Conservation (phyloP, 2,113 vertebrate genomes). For the Chaenocephalus aceratus region DNA sequence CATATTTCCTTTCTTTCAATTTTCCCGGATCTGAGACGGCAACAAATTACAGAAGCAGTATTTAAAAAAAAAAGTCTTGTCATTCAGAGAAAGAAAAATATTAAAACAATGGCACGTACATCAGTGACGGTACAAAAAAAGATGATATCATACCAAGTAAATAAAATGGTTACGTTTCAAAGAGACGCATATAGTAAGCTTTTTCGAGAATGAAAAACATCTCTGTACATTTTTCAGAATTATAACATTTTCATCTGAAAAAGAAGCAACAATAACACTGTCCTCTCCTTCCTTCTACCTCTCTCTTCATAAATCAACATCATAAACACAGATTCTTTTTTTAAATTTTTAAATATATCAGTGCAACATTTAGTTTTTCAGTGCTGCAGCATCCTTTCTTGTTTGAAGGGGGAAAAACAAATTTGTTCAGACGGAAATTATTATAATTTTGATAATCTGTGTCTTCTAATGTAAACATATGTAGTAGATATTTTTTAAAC, state of each 20-base stretch:
- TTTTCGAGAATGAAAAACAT: conserved; percentile 77
- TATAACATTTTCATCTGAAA: conserved; percentile 67
- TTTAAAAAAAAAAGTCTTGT: conserved; percentile 70
- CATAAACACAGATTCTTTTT: conserved; percentile 67
- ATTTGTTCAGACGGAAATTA: not conserved
- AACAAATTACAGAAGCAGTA: conserved; percentile 77
- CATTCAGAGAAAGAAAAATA: conserved; percentile 65
- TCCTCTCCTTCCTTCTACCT: conserved; percentile 31
- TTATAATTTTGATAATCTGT: not conserved
- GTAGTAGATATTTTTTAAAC: not conserved
- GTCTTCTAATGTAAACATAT: not conserved
- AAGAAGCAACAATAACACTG: conserved; percentile 70
- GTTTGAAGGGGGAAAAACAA: conserved; percentile 58
- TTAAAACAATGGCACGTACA: conserved; percentile 65
- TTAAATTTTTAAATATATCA: conserved; percentile 80
- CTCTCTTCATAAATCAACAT: conserved; percentile 73
- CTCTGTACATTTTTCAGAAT: conserved; percentile 74
- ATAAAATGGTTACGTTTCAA: conserved; percentile 70
- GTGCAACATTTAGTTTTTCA: conserved; percentile 86
- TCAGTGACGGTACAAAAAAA: conserved; percentile 77
- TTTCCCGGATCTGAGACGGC: conserved; percentile 65
- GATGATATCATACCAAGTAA: conserved; percentile 76
- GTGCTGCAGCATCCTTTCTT: conserved; percentile 93
- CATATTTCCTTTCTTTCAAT: conserved; percentile 43
- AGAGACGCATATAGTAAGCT: conserved; percentile 53